A percentile compares a stretch with the other conserved stretches of the same genome.
phyloP scores from a whole-genome alignment of 2,888 invertebrate species.

The Pherbina coryleti region DNA sequence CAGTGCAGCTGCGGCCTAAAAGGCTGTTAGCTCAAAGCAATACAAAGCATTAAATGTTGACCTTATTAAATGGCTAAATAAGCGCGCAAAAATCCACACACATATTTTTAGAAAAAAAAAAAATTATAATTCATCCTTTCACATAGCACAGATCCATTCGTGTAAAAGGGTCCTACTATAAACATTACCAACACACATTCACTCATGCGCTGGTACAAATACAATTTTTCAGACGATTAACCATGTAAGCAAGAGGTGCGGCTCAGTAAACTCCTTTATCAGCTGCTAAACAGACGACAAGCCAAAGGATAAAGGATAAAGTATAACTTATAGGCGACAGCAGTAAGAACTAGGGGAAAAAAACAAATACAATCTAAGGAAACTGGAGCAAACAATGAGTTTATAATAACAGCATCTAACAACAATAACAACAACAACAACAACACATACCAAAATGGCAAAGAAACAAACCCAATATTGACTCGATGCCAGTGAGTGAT shows the following conservation, averaged over 20 bases:
- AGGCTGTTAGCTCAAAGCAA: not conserved
- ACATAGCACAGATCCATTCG: not conserved
- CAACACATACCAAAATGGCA: not conserved
- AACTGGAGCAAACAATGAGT: constrained; percentile 41
- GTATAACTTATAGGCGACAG: constrained; percentile 32
- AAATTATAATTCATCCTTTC: not conserved
- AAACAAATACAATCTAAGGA: constrained; percentile 49
- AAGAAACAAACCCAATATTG: not conserved
- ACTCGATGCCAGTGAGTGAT: not conserved
- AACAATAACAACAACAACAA: not conserved
- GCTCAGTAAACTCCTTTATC: constrained; percentile 58
- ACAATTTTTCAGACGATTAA: constrained; percentile 68
- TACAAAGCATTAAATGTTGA: constrained; percentile 5
- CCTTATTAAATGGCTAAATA: constrained; percentile 28
- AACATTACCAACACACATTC: constrained; percentile 12
- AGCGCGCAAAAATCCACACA: constrained; percentile 20
- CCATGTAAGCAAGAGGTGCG: constrained; percentile 49
- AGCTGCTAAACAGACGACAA: constrained; percentile 66
- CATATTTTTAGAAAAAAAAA: not conserved
- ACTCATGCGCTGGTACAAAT: constrained; percentile 39
- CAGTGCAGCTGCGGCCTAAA: constrained; percentile 21
- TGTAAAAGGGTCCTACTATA: constrained; percentile 36
- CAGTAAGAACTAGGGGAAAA: constrained; percentile 56
- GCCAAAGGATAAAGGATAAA: constrained; percentile 35
- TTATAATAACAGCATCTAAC: not conserved